Evolutionary conservation across 2,888 invertebrate genomes (phyloP).

Genomic region (Thymelicus sylvestris): DNA sequence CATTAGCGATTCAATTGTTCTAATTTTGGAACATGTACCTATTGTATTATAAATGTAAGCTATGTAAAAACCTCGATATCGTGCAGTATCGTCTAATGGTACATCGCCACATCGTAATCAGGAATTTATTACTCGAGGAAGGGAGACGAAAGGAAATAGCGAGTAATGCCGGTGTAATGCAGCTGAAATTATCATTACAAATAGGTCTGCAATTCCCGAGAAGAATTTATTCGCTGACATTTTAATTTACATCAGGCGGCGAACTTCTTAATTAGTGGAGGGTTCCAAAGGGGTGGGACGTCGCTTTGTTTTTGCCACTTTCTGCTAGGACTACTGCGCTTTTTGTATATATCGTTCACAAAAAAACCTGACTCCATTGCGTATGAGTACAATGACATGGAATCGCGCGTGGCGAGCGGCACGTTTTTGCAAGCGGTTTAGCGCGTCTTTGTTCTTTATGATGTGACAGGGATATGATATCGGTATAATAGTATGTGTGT

Average conservation of each 20-base stretch:
- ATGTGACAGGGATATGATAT: conserved; percentile 15
- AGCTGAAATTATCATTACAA: conserved; percentile 48
- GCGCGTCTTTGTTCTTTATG: conserved; percentile 12
- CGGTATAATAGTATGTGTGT: background rate
- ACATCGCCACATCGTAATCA: background rate
- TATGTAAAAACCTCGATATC: background rate
- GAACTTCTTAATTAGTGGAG: conserved; percentile 70
- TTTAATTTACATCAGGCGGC: conserved; percentile 62
- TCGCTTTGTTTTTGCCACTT: conserved; percentile 53
- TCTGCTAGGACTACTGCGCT: conserved; percentile 39
- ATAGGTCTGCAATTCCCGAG: conserved; percentile 54
- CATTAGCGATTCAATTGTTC: background rate
- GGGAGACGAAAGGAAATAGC: conserved; percentile 10
- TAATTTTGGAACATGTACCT: background rate
- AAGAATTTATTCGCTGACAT: conserved; percentile 57
- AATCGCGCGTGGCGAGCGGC: conserved; percentile 32
- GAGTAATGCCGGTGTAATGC: conserved; percentile 32
- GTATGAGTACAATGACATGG: conserved; percentile 35
- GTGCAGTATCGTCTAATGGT: background rate
- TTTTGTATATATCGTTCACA: conserved; percentile 28
- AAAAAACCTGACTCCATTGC: conserved; percentile 19
- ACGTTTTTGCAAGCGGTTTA: conserved; percentile 12
- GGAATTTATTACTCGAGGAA: background rate
- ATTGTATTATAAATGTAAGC: background rate
- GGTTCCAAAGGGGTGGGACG: conserved; percentile 43